These are phyloP conservation scores for Emys orbicularis DNA, from an alignment of 2,797 vertebrate species.

Conservation along the genomic window DNA sequence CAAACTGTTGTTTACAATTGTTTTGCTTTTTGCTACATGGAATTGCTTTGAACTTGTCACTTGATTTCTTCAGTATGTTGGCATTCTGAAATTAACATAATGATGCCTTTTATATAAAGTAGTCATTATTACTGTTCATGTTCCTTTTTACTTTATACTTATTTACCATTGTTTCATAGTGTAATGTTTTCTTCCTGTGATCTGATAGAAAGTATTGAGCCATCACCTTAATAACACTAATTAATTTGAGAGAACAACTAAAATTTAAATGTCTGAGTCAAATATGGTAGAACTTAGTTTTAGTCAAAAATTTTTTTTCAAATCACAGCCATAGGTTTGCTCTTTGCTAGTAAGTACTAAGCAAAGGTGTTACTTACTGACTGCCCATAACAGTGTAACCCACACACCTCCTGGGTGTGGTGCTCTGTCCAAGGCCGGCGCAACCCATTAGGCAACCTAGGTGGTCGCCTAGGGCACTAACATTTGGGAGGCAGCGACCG, in stretches of 20 bases:
- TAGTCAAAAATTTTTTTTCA: accelerated
- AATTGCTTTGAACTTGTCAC: neutral
- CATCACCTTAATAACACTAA: neutral
- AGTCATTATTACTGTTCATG: accelerated
- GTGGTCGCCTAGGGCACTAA: no score
- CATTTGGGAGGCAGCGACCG: no score
- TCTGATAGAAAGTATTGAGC: neutral
- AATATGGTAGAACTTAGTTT: neutral
- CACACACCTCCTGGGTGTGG: no score
- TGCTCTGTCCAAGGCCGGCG: no score
- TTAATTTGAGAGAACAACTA: neutral
- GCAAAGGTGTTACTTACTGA: neutral
- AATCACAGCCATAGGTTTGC: neutral
- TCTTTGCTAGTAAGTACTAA: neutral
- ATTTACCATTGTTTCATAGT: neutral
- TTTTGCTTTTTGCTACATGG: neutral
- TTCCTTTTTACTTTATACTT: neutral
- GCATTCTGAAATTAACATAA: neutral
- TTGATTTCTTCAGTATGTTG: neutral
- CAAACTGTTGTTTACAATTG: neutral
- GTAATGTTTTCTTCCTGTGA: neutral
- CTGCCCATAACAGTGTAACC: neutral
- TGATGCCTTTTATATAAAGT: neutral
- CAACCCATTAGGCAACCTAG: no score
- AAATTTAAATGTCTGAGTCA: neutral